Evolutionary conservation across 2,113 vertebrate species (phyloP).

Genomic region (human): DNA sequence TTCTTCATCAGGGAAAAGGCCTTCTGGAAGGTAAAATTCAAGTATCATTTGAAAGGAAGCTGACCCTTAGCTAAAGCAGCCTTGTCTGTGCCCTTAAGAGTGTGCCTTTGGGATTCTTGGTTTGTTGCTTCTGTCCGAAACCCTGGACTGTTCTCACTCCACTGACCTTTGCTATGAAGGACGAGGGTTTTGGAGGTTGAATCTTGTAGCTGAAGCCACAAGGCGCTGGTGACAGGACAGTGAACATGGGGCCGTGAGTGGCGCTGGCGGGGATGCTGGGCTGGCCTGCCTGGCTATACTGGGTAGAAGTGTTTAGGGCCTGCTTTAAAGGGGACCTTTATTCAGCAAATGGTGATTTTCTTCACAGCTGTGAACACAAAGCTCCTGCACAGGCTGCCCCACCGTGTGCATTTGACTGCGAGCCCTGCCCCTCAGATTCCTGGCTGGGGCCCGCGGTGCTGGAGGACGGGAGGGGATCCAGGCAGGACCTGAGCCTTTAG

Average conservation of each 20-base stretch:
- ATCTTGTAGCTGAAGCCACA: not conserved
- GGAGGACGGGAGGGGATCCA: not conserved
- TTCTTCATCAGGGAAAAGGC: not conserved
- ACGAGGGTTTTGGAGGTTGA: not conserved
- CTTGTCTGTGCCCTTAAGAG: not conserved
- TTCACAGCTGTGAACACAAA: too few species aligned
- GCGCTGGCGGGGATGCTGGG: accelerated
- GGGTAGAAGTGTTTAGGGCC: not conserved
- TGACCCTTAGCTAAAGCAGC: not conserved
- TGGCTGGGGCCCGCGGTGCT: not conserved
- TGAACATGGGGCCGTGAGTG: accelerated
- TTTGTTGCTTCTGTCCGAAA: not conserved
- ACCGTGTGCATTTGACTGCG: not conserved
- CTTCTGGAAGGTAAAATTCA: not conserved
- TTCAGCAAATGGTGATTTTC: not conserved
- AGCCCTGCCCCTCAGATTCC: not conserved
- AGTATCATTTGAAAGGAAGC: accelerated
- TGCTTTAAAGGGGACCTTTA: too few species aligned
- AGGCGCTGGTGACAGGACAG: not conserved
- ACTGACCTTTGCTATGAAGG: not conserved
- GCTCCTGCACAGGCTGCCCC: too few species aligned
- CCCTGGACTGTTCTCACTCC: accelerated
- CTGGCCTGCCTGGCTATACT: not conserved
- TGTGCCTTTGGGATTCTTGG: not conserved
- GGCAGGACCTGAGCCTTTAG: not conserved